Evolutionary conservation across 37 sponge, comb jelly and placozoan genomes (phyloP), one percentile per base, ranked within the genome.

Genomic region (Oscarella lobularis): DNA sequence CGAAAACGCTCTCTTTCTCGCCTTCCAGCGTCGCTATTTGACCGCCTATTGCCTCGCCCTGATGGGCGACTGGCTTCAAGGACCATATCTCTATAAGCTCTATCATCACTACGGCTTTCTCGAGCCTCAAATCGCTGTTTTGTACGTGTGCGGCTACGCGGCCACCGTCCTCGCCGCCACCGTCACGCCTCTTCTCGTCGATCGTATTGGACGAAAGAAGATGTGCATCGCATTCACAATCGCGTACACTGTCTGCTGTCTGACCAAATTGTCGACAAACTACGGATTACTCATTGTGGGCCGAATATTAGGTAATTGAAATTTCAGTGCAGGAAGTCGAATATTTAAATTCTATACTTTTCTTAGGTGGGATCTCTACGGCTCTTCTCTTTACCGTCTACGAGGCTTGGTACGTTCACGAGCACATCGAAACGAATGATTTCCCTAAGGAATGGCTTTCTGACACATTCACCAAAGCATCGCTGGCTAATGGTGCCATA

Each of bases 31-130:
- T 2, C 76, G 80, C 0, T 90, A 83, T 77, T 66, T 90, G 30
- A 71, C 76, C 5, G 40, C 86, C 33, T 90, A 90, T 71, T 73
- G 76, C 0, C 35, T 86, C 2, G 82, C 81, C 0, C 75, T 90
- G 0, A 39, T 86, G 9, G 87, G 82, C 1, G 90, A 90, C 76
- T 90, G 90, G 90, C 79, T 90, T 29, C 90, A 90, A 72, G 90
- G 54, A n/a, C 90, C 90, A 1, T 90, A 90, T 33, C 84, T 90
- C 35, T 90, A 90, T 40, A 69, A 80, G 0, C 82, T 90, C 38
- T 90, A 90, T 68, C 83, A 80, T 67, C 85, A 77, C 73, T 40
- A 86, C 40, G 84, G 84, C 0, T 90, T 83, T 39, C 37, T 81
- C 27, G 90, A 83, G 30, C 72, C 38, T 3, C 90, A 86, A 54